Evolutionary conservation across 2,797 vertebrate genomes (phyloP).

Genomic region (Linurgus olivaceus): DNA sequence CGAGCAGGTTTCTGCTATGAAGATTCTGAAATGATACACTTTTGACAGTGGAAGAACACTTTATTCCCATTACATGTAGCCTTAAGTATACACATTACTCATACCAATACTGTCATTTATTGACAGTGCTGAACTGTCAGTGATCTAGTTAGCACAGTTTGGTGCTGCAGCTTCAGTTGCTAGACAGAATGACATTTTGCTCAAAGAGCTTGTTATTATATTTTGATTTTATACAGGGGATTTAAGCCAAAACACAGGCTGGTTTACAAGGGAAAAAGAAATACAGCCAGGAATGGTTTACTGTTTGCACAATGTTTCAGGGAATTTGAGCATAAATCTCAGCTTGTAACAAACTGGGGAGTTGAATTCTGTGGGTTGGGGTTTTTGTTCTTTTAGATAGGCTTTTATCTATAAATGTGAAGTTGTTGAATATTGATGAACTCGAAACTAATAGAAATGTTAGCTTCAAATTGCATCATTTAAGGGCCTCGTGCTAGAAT

Average conservation of each 20-base stretch:
- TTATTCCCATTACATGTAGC: slow-evolving; percentile 46
- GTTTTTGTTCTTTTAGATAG: not conserved
- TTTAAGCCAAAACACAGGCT: slow-evolving; percentile 24
- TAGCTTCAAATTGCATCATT: not conserved
- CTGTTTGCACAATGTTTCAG: not conserved
- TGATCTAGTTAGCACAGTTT: slow-evolving; percentile 53
- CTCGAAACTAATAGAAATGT: not conserved
- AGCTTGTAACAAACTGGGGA: not conserved
- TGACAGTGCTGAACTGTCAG: slow-evolving; percentile 26
- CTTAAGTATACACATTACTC: slow-evolving; percentile 64
- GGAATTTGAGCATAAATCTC: not conserved
- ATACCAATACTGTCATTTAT: slow-evolving; percentile 58
- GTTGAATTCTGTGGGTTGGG: not conserved
- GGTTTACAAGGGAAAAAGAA: not conserved
- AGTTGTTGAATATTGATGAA: not conserved
- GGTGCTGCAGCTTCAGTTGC: slow-evolving; percentile 7
- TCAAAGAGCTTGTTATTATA: slow-evolving; percentile 43
- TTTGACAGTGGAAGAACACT: slow-evolving; percentile 29
- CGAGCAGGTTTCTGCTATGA: not conserved
- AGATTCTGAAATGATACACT: slow-evolving; percentile 47
- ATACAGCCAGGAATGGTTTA: not conserved
- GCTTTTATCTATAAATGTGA: not conserved
- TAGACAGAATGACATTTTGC: slow-evolving; percentile 48
- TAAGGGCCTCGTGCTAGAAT: fast-evolving
- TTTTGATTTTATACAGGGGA: slow-evolving; percentile 5